Base-by-base conservation (phyloP, 2,113 vertebrate species). In the Antennarius striatus region DNA sequence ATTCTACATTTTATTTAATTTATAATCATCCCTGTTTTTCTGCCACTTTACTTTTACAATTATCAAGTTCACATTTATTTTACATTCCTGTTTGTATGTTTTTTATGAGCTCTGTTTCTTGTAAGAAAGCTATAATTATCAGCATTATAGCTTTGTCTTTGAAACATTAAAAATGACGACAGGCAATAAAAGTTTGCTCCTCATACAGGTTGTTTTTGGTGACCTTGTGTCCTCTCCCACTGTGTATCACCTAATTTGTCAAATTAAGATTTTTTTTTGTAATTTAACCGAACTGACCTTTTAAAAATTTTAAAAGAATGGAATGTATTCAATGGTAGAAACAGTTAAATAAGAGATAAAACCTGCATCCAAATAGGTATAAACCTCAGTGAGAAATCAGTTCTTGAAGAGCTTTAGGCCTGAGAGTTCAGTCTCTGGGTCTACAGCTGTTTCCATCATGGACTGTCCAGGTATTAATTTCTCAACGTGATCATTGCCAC, bases 351-450 rank as follows among this genome's bases (percentile, higher is more conserved):
- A 58, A 64, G 5, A 36, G 15, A 42, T 36, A 28, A 46, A 60
- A 49, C 13, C 14, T 57, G 60, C 4, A 56, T 51, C 16, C 8
- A 39, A 48, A 15, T 17, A 45, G 22, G 22, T 43, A 63, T 22
- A 61, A 43, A 30, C 47, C 16, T n/a, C 2, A 10, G 36, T 28
- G 12, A 30, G 4, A 36, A 36, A 32, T 12, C 1, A 12, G 7
- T 43, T 10, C 1, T 43, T 7, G 42, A 43, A 9, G 10, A 47
- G 17, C 49, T 68, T 65, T 52, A 56, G 59, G 54, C 7, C 45
- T 14, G 46, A 68, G 17, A 50, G 57, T 72, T 29, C 13, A 9
- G 17, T 53, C 32, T 60, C 22, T 71, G 1, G 1, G 59, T 59
- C 17, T n/a, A 45, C 5, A 29, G 50, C 2, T 1, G 39, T 22